Conservation (phyloP, 2,888 invertebrate species). For the Parthenolecanium corni region DNA sequence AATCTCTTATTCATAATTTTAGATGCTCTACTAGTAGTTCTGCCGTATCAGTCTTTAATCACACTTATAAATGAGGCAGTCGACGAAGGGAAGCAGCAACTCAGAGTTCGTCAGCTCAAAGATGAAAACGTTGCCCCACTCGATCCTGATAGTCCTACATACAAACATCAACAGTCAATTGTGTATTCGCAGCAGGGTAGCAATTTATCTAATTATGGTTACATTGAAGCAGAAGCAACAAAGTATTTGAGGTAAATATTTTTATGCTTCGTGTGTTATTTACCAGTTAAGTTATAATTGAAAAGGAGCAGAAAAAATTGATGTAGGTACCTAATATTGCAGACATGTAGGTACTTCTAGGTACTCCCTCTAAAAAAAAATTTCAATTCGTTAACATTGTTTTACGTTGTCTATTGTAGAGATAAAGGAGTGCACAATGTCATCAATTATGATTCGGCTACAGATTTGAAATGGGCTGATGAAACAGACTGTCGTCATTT, state of each 20-base stretch:
- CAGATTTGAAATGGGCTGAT: constrained; percentile 33
- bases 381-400: no score
- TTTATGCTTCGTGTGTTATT: constrained; percentile 29
- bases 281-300: no score
- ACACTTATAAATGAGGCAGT: neutral
- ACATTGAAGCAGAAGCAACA: constrained; percentile 57
- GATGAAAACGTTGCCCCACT: constrained; percentile 35
- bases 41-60: neutral
- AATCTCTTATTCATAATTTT: no score
- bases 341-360: neutral
- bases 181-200: constrained; percentile 51
- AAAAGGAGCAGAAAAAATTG: no score
- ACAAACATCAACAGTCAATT: constrained; percentile 56
- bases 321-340: no score
- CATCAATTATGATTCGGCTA: constrained; percentile 5
- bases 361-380: neutral
- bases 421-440: neutral
- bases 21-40: neutral
- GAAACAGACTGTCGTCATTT: constrained; percentile 27
- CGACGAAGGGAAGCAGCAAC: constrained; percentile 32
- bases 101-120: constrained; percentile 32
- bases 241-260: constrained; percentile 39
- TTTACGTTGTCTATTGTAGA: no score
- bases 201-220: constrained; percentile 52
- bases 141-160: constrained; percentile 31